phyloP scores from a whole-genome alignment of 1,140 invertebrate genomes.

The Drosophila baimaii region DNA sequence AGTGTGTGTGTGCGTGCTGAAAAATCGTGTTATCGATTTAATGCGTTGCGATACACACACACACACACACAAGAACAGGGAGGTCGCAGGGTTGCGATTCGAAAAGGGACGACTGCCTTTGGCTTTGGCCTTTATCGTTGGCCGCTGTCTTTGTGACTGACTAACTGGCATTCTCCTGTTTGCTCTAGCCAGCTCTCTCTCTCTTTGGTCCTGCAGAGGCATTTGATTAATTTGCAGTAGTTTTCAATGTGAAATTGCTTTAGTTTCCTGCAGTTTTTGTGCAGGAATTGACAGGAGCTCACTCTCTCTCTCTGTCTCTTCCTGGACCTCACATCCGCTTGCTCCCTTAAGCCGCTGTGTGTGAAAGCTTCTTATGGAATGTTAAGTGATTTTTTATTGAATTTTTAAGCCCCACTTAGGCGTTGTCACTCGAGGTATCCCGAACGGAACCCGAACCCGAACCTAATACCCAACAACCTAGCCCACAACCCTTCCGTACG shows the following conservation, averaged over 20 bases:
- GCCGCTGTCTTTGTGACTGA: conserved; percentile 67
- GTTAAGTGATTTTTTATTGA: conserved; percentile 68
- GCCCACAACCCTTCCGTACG: conserved; percentile 1
- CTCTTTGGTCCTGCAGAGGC: conserved; percentile 50
- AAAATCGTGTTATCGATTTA: conserved; percentile 83
- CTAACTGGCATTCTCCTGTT: conserved; percentile 69
- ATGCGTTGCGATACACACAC: conserved; percentile 60
- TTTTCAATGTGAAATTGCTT: conserved; percentile 81
- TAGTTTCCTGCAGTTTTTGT: conserved; percentile 63
- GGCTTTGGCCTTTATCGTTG: conserved; percentile 49
- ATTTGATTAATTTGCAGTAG: conserved; percentile 81
- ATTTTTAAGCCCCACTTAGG: conserved; percentile 59
- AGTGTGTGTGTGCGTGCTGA: conserved; percentile 74
- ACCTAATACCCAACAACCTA: not conserved
- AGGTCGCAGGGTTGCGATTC: conserved; percentile 31
- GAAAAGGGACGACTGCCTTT: conserved; percentile 29
- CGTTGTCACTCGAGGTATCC: conserved; percentile 43
- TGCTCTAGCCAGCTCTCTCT: conserved; percentile 44
- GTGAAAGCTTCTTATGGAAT: conserved; percentile 61
- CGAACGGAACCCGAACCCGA: not conserved
- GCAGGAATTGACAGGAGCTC: conserved; percentile 25
- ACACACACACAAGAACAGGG: not conserved
- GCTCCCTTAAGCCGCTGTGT: conserved; percentile 30
- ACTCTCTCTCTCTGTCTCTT: conserved; percentile 11
- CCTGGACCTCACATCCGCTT: conserved; percentile 2